These are phyloP conservation scores for Cavia porcellus DNA, from an alignment of 2,113 vertebrate genomes.

Conservation along the genomic window DNA sequence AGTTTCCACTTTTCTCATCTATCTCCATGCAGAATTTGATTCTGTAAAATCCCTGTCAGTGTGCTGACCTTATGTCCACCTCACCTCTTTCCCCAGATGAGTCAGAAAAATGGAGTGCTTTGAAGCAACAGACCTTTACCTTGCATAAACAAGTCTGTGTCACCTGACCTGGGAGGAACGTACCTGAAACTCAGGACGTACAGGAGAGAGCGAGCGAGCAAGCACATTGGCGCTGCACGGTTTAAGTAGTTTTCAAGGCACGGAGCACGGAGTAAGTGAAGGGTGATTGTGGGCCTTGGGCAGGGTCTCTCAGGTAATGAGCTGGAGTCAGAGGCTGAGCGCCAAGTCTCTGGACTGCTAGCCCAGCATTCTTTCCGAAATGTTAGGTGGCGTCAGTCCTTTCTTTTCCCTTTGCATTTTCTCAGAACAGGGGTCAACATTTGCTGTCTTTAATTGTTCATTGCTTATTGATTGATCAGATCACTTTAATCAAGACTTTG, in stretches of 20 bases:
- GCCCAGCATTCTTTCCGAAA: constrained; percentile 1
- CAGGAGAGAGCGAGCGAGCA: neutral
- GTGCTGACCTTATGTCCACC: neutral
- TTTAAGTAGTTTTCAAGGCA: constrained; percentile 37
- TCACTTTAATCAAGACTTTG: constrained; percentile 10
- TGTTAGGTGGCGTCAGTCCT: constrained; percentile 7
- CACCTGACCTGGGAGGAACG: constrained; percentile 6
- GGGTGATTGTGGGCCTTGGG: neutral
- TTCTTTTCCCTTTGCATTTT: constrained; percentile 30
- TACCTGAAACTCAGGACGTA: neutral
- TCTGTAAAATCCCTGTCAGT: neutral
- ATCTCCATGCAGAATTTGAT: neutral
- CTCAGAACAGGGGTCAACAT: neutral
- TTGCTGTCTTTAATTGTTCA: neutral
- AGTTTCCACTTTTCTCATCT: constrained; percentile 27
- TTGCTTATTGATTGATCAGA: neutral
- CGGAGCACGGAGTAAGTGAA: neutral
- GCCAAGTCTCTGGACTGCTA: neutral
- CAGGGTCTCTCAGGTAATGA: constrained; percentile 36
- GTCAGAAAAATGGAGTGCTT: neutral
- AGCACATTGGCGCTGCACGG: neutral
- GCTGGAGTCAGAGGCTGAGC: neutral
- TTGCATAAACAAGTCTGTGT: neutral
- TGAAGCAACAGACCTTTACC: neutral
- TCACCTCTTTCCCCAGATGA: neutral